These are phyloP conservation scores for Danaus melanippus DNA, from an alignment of 1,140 invertebrate genomes.

Conservation along the genomic window DNA sequence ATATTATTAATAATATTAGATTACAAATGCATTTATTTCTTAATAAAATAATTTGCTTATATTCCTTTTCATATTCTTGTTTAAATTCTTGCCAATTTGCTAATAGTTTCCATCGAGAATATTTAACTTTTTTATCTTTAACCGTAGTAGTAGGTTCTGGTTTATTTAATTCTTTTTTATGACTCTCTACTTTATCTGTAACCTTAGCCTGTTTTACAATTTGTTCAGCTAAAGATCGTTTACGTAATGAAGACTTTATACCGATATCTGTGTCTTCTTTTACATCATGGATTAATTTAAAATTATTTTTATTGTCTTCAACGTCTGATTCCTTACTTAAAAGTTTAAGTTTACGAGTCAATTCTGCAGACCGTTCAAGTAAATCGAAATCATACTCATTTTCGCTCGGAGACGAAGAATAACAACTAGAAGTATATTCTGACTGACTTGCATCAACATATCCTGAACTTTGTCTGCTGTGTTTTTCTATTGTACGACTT, in stretches of 20 bases:
- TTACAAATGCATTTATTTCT: conserved; percentile 79
- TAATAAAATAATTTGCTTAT: conserved; percentile 69
- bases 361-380: conserved; percentile 59
- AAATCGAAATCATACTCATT: conserved; percentile 70
- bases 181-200: conserved; percentile 17
- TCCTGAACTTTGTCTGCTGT: conserved; percentile 58
- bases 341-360: conserved; percentile 59
- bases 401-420: conserved; percentile 67
- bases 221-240: conserved; percentile 36
- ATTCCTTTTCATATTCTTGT: conserved; percentile 73
- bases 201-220: conserved; percentile 18
- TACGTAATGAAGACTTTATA: conserved; percentile 42
- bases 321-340: conserved; percentile 50
- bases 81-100: conserved; percentile 75
- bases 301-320: conserved; percentile 36
- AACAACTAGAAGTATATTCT: conserved; percentile 67
- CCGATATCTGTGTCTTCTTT: conserved; percentile 22
- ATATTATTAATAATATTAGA: conserved; percentile 77
- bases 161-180: conserved; percentile 25
- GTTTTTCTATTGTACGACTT: conserved; percentile 30
- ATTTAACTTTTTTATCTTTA: conserved; percentile 28
- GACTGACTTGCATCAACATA: conserved; percentile 70
- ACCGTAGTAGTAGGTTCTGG: conserved; percentile 12
- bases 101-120: conserved; percentile 47
- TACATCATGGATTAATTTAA: conserved; percentile 26